Percentiles rank a stretch among this genome's conserved stretches.
These are phyloP conservation scores for Acanthosepion lycidas DNA, from an alignment of 2,888 invertebrate genomes.

Conservation along the genomic window DNA sequence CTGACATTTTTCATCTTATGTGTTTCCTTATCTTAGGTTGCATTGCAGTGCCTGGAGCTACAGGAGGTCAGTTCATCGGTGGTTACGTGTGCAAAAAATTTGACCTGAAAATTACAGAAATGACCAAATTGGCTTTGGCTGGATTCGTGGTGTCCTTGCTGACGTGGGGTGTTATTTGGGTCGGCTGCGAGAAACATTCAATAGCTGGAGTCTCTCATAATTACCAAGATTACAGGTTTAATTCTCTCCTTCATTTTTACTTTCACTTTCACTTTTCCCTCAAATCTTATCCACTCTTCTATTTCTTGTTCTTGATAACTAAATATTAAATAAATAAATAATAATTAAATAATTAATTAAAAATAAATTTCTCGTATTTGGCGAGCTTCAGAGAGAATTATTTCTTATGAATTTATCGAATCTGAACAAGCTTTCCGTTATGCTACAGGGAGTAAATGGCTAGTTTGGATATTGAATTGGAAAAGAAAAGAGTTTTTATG, in stretches of 20 bases:
- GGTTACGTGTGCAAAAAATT: constrained; percentile 66
- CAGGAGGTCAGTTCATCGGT: constrained; percentile 69
- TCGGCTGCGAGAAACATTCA: constrained; percentile 57
- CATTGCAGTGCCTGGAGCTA: constrained; percentile 70
- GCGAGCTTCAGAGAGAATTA: too few relatives aligned
- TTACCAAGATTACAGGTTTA: not conserved
- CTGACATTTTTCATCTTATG: not conserved
- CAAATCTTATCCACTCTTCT: not conserved
- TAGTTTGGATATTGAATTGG: too few relatives aligned
- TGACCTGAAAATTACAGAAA: constrained; percentile 65
- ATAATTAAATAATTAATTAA: too few relatives aligned
- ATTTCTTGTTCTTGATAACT: not conserved
- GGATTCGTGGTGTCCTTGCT: constrained; percentile 59
- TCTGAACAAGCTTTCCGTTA: too few relatives aligned
- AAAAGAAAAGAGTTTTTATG: too few relatives aligned
- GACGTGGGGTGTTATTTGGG: constrained; percentile 60
- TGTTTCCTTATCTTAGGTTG: constrained; percentile 58
- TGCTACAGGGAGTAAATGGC: too few relatives aligned
- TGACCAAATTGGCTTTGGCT: constrained; percentile 64
- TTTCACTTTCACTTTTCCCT: not conserved
- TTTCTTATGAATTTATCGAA: too few relatives aligned
- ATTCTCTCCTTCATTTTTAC: not conserved
- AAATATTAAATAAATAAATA: too few relatives aligned
- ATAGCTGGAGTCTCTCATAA: not conserved
- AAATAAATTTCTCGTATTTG: too few relatives aligned